Conservation (phyloP, 2,797 vertebrate genomes). For the Tenualosa ilisha region DNA sequence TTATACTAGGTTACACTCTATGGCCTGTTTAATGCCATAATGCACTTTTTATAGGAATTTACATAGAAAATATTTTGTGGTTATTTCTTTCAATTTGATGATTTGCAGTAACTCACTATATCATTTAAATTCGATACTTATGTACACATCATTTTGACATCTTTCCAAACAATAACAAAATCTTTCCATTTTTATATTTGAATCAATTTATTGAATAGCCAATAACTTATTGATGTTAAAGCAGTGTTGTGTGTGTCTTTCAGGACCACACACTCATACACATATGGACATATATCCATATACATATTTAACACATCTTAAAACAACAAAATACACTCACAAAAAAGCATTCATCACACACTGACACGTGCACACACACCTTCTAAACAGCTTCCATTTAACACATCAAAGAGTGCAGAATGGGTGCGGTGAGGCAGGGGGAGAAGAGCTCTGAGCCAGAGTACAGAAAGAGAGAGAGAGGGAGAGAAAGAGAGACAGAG, state of each 20-base stretch:
- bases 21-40: background rate
- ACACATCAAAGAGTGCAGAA: conserved; percentile 89
- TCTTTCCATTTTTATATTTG: background rate
- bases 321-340: background rate
- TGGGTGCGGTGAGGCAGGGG: conserved; percentile 65
- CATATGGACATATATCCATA: background rate
- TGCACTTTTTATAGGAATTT: background rate
- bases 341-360: conserved; percentile 20
- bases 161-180: no score
- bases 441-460: conserved; percentile 36
- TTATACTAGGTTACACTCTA: background rate
- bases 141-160: background rate
- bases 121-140: background rate
- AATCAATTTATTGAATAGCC: background rate
- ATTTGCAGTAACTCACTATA: background rate
- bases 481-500: background rate
- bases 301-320: background rate
- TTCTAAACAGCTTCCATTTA: conserved; percentile 71
- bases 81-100: background rate
- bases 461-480: conserved; percentile 24
- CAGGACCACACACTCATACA: background rate
- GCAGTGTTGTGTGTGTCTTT: background rate
- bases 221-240: background rate
- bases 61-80: background rate
- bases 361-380: background rate